phyloP scores from a whole-genome alignment of 2,888 invertebrate genomes.

The Cybosia mesomella region DNA sequence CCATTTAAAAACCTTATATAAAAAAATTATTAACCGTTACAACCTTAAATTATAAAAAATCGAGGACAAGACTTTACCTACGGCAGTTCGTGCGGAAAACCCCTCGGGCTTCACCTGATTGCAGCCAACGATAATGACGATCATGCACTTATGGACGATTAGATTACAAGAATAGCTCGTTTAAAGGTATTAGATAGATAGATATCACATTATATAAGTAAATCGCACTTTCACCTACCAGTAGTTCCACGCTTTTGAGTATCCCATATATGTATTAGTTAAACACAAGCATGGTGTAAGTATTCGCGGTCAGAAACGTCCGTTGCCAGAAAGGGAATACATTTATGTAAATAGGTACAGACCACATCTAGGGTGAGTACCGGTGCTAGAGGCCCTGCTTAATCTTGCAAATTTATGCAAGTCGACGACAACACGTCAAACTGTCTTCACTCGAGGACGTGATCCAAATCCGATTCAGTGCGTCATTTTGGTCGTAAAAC shows the following conservation, averaged over 20 bases:
- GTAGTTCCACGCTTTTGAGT: background rate
- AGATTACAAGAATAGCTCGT: no score
- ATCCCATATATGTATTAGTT: constrained; percentile 12
- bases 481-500: constrained; percentile 82
- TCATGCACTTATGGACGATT: no score
- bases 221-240: background rate
- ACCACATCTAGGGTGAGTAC: constrained; percentile 63
- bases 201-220: background rate
- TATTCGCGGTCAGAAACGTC: constrained; percentile 53
- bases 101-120: no score
- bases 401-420: constrained; percentile 86
- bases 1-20: no score
- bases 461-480: constrained; percentile 83
- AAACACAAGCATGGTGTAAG: constrained; percentile 47
- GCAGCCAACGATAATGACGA: no score
- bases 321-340: constrained; percentile 66
- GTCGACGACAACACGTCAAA: constrained; percentile 82
- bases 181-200: no score
- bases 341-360: constrained; percentile 77
- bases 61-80: no score
- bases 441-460: constrained; percentile 81
- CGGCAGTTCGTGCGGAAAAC: no score
- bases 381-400: constrained; percentile 68
- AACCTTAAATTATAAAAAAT: no score
- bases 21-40: no score